Evolutionary conservation across 30 jellyfish, hydroid and myxozoan species (phyloP).

Genomic region (Hydractinia echinata): DNA sequence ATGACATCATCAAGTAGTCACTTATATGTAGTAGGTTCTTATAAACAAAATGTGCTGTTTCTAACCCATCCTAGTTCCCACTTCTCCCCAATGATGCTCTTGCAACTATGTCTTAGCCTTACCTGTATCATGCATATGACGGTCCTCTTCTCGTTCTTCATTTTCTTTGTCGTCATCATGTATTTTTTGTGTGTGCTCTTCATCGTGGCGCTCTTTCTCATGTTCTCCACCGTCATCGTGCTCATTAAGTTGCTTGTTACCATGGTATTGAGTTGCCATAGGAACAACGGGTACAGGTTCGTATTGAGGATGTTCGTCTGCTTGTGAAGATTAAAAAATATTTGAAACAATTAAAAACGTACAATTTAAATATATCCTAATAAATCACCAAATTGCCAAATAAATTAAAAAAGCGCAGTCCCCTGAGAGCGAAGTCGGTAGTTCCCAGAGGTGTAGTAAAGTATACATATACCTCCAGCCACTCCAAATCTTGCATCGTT

Average conservation of each 20-base stretch:
- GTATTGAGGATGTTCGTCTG: constrained; percentile 8
- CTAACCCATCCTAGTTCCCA: too few species aligned
- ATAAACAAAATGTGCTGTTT: too few species aligned
- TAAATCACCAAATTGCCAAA: too few species aligned
- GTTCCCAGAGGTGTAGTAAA: not conserved
- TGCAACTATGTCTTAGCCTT: too few species aligned
- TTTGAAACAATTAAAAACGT: too few species aligned
- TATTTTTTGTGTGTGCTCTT: constrained; percentile 17
- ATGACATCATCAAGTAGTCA: too few species aligned
- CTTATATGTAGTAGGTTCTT: too few species aligned
- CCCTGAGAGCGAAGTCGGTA: too few species aligned
- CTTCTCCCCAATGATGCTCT: too few species aligned
- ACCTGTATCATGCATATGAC: not conserved
- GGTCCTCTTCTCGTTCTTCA: constrained; percentile 6
- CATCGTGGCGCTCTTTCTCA: constrained; percentile 2
- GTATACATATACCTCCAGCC: not conserved
- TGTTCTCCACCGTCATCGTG: constrained; percentile 7
- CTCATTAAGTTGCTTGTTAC: constrained; percentile 14
- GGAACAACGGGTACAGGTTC: constrained; percentile 27
- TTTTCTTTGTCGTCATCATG: constrained; percentile 12
- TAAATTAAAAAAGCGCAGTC: too few species aligned
- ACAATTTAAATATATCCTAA: too few species aligned
- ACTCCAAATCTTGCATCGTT: not conserved
- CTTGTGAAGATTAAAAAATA: not conserved
- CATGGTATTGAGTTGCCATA: constrained; percentile 16